Evolutionary conservation across 2,797 vertebrate genomes (phyloP), one percentile per base, ranked within the genome.

Genomic region (Silurus aristotelis): DNA sequence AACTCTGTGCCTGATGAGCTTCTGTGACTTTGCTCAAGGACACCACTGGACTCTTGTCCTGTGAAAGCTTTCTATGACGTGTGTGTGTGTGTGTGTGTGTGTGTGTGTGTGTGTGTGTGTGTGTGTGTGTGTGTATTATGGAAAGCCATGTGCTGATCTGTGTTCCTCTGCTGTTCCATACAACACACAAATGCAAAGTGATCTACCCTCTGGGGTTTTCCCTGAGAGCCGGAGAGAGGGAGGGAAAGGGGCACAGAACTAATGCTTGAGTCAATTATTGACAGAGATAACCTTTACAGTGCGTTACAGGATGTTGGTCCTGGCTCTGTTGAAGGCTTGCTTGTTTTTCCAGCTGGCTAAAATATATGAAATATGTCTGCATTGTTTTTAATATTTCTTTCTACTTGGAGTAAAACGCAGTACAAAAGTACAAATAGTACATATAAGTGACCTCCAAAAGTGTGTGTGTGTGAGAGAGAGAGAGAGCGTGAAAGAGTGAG

Each of bases 221-320:
- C 14, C 20, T 22, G 58, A 56, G 43, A 67, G 80, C 31, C 12
- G 70, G 66, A 17, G 66, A 31, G 25, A 38, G 63, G 25, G 25
- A 27, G 46, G n/a, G 61, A 60, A 43, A 43, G 70, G 72, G 77
- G 77, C 79, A 83, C 80, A 82, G 63, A 88, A 85, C 87, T 86
- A 86, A 78, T 68, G 61, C 61, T 19, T 1, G 72, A 78, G 88
- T 56, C 81, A 87, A 66, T 85, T 86, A 82, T 80, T 87, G 76
- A 79, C 84, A 85, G 75, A 79, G 80, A 83, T 87, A 85, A 88
- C 83, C 81, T 85, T 87, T 86, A 71, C 80, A 71, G 58, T 79
- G 75, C 67, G 83, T 84, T 86, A 70, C 85, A 85, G 84, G 73
- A 87, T 80, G 86, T 84, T 46, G 38, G 71, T 73, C 22, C 85